phyloP scores from a whole-genome alignment of 1,140 invertebrate species.

The Hyposmocoma kahamanoa region DNA sequence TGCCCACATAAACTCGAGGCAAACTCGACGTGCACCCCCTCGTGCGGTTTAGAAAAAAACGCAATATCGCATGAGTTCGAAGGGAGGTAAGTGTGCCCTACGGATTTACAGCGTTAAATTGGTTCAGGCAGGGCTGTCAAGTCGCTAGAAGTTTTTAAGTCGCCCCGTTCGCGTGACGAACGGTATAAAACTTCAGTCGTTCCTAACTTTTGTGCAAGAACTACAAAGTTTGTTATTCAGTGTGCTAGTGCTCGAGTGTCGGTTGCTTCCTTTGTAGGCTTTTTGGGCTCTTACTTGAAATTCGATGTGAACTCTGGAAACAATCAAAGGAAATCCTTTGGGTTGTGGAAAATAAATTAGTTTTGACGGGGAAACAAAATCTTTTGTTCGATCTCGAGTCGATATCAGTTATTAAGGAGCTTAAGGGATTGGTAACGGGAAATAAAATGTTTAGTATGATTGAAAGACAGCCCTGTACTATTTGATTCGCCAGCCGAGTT shows the following conservation, averaged over 20 bases:
- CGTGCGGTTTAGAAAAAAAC: conserved; percentile 65
- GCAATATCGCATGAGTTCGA: conserved; percentile 69
- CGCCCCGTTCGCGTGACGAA: conserved; percentile 35
- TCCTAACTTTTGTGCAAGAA: conserved; percentile 15
- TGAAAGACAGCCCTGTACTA: conserved; percentile 33
- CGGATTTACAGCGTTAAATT: conserved; percentile 71
- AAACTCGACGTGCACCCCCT: conserved; percentile 27
- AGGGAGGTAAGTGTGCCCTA: conserved; percentile 66
- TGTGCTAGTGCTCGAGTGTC: conserved; percentile 16
- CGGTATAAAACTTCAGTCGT: conserved; percentile 17
- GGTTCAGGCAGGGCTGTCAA: conserved; percentile 58
- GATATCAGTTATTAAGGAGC: too few relatives aligned
- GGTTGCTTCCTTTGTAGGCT: too few relatives aligned
- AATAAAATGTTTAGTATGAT: too few relatives aligned
- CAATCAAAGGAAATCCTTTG: too few relatives aligned
- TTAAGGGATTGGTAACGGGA: too few relatives aligned
- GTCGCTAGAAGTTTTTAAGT: conserved; percentile 38
- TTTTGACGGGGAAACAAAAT: too few relatives aligned
- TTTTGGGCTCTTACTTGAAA: neutral
- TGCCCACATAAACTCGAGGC: conserved; percentile 43
- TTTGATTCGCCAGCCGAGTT: conserved; percentile 39
- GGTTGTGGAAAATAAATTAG: too few relatives aligned
- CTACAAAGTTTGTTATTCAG: conserved; percentile 15
- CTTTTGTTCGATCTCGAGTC: too few relatives aligned
- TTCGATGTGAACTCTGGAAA: too few relatives aligned